A percentile compares a stretch with the other conserved stretches of the same genome.
phyloP scores from a whole-genome alignment of 2,113 vertebrate genomes.

The Ageneiosus marmoratus region DNA sequence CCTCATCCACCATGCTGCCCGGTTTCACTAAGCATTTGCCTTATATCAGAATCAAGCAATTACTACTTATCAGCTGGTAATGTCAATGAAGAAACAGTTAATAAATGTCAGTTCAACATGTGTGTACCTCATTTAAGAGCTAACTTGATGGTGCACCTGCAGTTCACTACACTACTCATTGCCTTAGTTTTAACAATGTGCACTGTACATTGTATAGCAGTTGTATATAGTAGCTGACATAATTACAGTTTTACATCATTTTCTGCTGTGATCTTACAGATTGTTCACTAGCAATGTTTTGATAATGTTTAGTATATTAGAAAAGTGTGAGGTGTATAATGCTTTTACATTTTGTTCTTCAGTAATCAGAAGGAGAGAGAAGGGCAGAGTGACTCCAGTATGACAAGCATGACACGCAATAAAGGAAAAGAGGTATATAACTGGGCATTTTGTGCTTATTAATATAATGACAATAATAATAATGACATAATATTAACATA shows the following conservation, averaged over 20 bases:
- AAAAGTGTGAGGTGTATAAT: too few relatives aligned
- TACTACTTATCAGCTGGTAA: neutral
- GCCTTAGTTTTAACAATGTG: neutral
- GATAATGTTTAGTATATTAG: neutral
- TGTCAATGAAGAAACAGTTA: neutral
- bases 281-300: neutral
- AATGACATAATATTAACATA: too few relatives aligned
- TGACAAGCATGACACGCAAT: conserved; percentile 9
- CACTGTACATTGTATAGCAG: neutral
- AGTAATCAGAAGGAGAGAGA: conserved; percentile 34
- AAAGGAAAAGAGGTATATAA: conserved; percentile 40
- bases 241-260: neutral
- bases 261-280: neutral
- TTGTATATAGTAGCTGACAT: neutral
- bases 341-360: neutral
- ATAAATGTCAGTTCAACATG: neutral
- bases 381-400: conserved; percentile 25
- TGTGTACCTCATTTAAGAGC: neutral
- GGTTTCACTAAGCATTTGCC: neutral
- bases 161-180: neutral
- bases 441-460: neutral
- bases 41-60: neutral
- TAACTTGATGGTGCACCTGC: neutral
- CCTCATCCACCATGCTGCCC: too few relatives aligned
- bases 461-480: too few relatives aligned